These are phyloP conservation scores for Panulirus ornatus DNA, from an alignment of 1,140 invertebrate genomes.

Conservation along the genomic window DNA sequence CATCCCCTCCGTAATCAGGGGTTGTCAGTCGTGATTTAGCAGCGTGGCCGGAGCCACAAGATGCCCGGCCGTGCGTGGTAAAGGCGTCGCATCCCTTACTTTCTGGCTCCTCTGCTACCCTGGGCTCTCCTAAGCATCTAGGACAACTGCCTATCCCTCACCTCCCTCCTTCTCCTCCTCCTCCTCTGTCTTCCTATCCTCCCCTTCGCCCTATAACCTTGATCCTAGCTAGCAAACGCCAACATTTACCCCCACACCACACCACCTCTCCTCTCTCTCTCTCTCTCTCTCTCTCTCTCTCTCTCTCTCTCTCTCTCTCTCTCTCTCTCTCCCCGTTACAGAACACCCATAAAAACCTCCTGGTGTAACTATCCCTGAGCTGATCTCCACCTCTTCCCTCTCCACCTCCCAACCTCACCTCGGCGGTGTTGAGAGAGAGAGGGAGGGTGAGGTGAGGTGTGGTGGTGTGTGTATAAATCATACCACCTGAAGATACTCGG, in stretches of 20 bases:
- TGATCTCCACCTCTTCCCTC: neutral
- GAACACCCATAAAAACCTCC: neutral
- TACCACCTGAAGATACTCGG: conserved; percentile 7
- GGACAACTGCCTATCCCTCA: neutral
- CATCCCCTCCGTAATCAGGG: conserved; percentile 64
- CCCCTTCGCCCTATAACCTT: neutral
- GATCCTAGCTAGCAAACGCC: neutral
- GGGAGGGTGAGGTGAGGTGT: too few species aligned
- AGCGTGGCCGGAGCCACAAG: conserved; percentile 56
- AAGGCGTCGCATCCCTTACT: conserved; percentile 28
- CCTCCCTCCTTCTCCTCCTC: neutral
- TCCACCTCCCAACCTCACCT: neutral
- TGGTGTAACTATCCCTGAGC: neutral
- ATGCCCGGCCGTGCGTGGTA: conserved; percentile 63
- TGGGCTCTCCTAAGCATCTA: neutral
- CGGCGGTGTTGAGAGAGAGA: conserved; percentile 2
- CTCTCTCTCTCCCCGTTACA: neutral
- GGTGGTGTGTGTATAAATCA: conserved; percentile 12
- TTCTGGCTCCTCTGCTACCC: neutral
- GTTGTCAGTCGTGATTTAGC: conserved; percentile 70
- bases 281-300: neutral
- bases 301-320: neutral
- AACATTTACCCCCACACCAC: neutral
- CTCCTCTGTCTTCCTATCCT: too few species aligned
- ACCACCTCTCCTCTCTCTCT: neutral